Evolutionary conservation across 2,888 invertebrate species (phyloP), one percentile per base, ranked within the genome.

Genomic region (Acanthopleura granulata): DNA sequence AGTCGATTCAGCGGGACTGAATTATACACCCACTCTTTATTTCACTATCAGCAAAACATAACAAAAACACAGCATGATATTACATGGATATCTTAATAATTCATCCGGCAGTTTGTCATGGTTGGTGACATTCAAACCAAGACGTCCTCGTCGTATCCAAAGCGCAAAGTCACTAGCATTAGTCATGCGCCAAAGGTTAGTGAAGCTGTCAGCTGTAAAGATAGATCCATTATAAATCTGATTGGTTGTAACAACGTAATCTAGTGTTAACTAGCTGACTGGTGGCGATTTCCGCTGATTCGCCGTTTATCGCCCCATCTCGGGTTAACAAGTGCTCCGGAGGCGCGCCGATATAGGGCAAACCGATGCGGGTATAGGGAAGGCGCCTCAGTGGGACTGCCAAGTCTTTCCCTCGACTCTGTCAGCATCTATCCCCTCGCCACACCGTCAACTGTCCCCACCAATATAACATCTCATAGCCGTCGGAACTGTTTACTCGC

Each of bases 191-290:
- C 40, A 40, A 40, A 40, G 40, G 40, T 40, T 40, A n/a, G 57
- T n/a, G 57, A 22, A 57, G 57, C 22, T 57, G 57, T 57, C 57
- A 57, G 12, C n/a, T 22, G 18, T 18, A 6, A 57, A 12, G 12
- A 18, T 12, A 57, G 18, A 57, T 57, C 3, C 6, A 57, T 57
- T 18, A 57, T 57, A 57, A 57, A 57, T 18, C 22, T 57, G 57
- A 57, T 57, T 57, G 57, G 57, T 57, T 57, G 22, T 18, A 57
- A 57, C 57, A 57, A 22, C 18, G 18, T 57, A 57, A 57, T 57
- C 57, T 18, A 57, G 57, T 57, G 57, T 57, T 57, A 57, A 57
- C 57, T 57, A 57, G 57, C 57, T 22, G 22, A 57, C 57, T 57
- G 57, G 57, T 57, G 22, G 22, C 57, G 57, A 57, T 57, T 57